Evolutionary conservation across 2,113 vertebrate genomes (phyloP).

Genomic region (Aphelocoma coerulescens): DNA sequence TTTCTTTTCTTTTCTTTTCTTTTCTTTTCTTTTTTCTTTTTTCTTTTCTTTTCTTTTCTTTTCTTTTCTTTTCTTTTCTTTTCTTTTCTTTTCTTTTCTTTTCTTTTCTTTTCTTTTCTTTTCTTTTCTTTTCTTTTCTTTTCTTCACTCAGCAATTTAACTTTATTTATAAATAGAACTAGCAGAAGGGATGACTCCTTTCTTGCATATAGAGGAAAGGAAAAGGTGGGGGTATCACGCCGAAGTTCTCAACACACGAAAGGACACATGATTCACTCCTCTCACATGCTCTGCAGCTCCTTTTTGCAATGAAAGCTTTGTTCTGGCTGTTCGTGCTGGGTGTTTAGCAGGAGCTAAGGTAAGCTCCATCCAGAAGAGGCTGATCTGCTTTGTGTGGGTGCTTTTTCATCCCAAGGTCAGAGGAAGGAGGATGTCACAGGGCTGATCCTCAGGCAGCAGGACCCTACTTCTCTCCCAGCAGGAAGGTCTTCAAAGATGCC

Average conservation of each 20-base stretch:
- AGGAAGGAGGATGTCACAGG: neutral
- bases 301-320: neutral
- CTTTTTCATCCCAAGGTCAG: neutral
- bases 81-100: neutral
- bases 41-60: neutral
- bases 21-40: neutral
- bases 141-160: neutral
- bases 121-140: neutral
- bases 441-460: neutral
- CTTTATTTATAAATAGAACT: neutral
- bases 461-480: neutral
- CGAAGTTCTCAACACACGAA: neutral
- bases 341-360: neutral
- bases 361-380: neutral
- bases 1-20: neutral
- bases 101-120: neutral
- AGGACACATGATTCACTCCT: conserved; percentile 4
- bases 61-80: neutral
- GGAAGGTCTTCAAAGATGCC: neutral
- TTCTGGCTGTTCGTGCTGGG: neutral
- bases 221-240: neutral
- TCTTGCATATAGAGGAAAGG: neutral
- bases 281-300: neutral
- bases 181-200: neutral
- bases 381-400: neutral